Conservation (phyloP, 2,888 invertebrate species). For the Gryllus longicercus region DNA sequence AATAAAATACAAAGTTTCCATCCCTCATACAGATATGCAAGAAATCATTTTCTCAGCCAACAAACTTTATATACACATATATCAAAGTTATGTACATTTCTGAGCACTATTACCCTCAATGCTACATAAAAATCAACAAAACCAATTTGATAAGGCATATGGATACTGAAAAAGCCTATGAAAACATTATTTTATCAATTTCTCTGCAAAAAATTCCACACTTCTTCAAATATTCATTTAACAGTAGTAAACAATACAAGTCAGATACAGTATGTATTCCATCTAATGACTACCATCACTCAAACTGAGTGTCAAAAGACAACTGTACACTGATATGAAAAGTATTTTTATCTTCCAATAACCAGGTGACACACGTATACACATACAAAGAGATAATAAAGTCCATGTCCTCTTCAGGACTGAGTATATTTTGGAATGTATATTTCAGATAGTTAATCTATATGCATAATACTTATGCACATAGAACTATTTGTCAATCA, state of each 20-base stretch:
- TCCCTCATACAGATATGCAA: neutral
- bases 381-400: constrained; percentile 1
- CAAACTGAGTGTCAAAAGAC: constrained; percentile 6
- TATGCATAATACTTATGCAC: neutral
- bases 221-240: constrained; percentile 11
- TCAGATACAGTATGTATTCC: neutral
- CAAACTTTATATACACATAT: neutral
- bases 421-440: neutral
- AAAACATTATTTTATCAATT: neutral
- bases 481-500: neutral
- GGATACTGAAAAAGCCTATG: constrained; percentile 17
- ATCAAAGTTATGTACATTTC: constrained; percentile 17
- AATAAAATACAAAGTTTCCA: neutral
- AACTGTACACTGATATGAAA: constrained; percentile 17
- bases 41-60: neutral
- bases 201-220: neutral
- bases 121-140: neutral
- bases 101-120: neutral
- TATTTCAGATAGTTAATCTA: neutral
- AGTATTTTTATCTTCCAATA: neutral
- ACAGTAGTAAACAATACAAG: neutral
- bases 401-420: neutral
- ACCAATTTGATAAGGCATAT: neutral
- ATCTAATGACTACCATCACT: neutral
- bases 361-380: constrained; percentile 7